Evolutionary conservation across 2,888 invertebrate species (phyloP).

Genomic region (Drosophila phalerata): DNA sequence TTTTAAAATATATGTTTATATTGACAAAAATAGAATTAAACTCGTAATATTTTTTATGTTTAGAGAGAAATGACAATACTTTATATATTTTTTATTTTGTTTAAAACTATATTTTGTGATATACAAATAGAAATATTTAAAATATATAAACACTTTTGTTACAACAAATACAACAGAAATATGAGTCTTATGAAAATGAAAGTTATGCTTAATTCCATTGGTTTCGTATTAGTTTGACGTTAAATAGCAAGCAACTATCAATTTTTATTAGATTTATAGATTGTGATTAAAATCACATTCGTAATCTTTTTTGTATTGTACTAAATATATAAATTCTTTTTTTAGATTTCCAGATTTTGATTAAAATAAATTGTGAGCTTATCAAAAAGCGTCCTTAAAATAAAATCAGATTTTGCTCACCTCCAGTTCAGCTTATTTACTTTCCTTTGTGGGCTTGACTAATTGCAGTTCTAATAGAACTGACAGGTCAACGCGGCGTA

Average conservation of each 20-base stretch:
- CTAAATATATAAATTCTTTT: neutral
- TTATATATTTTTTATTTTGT: neutral
- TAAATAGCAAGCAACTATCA: neutral
- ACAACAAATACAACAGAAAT: no score
- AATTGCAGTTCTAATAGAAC: constrained; percentile 61
- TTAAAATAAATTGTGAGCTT: neutral
- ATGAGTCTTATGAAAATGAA: neutral
- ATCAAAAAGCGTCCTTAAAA: constrained; percentile 7
- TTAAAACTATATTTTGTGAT: neutral
- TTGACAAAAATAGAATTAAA: no score
- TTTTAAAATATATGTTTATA: no score
- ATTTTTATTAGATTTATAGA: neutral
- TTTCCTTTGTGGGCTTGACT: constrained; percentile 39
- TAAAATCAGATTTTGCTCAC: neutral
- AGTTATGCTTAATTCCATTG: neutral
- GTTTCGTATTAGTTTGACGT: neutral
- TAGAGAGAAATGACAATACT: neutral
- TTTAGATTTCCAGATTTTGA: neutral
- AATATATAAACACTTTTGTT: no score
- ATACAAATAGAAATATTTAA: no score
- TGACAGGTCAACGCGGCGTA: constrained; percentile 64
- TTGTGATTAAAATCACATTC: neutral
- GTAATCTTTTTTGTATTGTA: neutral
- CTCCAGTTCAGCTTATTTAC: constrained; percentile 22
- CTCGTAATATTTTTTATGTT: neutral